Conservation (phyloP, 2,888 invertebrate species). For the Cabera pusaria region DNA sequence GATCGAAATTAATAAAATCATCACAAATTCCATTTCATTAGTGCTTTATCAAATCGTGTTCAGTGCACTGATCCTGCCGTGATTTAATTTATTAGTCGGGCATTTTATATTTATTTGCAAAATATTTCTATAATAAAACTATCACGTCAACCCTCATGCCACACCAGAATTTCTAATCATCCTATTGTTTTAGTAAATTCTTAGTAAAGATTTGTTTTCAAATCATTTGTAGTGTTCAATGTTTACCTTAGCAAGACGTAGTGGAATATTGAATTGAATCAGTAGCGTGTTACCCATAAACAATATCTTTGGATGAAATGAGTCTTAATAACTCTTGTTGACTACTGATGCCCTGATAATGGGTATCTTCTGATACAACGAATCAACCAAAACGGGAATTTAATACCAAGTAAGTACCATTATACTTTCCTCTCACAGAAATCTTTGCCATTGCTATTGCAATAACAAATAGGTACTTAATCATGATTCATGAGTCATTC, state of each 20-base stretch:
- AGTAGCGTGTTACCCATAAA: constrained; percentile 38
- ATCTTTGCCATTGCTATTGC: too few species aligned
- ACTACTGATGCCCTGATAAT: constrained; percentile 53
- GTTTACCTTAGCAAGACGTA: constrained; percentile 52
- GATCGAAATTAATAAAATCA: constrained; percentile 37
- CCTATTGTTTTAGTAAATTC: constrained; percentile 27
- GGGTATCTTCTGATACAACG: constrained; percentile 40
- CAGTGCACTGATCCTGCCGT: too few species aligned
- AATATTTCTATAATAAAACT: constrained; percentile 23
- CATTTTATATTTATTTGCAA: too few species aligned
- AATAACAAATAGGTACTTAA: too few species aligned
- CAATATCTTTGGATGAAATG: constrained; percentile 63
- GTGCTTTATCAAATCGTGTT: constrained; percentile 33
- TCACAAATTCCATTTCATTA: constrained; percentile 38
- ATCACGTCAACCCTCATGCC: constrained; percentile 26
- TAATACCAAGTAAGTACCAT: constrained; percentile 37
- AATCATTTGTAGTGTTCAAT: constrained; percentile 47
- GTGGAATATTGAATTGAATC: constrained; percentile 62
- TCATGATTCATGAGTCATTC: too few species aligned
- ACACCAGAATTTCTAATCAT: constrained; percentile 36
- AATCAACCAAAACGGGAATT: constrained; percentile 26
- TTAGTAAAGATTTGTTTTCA: constrained; percentile 46
- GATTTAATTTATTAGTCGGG: too few species aligned
- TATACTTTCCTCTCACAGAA: too few species aligned
- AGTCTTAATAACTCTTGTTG: constrained; percentile 61